Percentiles rank a stretch among this genome's conserved stretches.
These are phyloP conservation scores for Troides aeacus DNA, from an alignment of 2,888 invertebrate species.

Conservation along the genomic window DNA sequence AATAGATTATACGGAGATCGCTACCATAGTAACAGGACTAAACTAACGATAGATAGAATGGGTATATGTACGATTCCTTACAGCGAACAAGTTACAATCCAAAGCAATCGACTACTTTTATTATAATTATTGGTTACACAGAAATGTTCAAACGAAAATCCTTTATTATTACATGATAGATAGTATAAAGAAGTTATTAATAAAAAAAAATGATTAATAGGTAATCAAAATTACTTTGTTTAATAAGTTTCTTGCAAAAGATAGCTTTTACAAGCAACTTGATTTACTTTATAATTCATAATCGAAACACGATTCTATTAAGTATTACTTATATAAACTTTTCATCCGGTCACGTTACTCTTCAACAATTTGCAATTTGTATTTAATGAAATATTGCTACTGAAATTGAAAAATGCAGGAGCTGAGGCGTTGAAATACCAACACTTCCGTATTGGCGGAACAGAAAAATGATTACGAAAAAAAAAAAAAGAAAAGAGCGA, in stretches of 20 bases:
- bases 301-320: background rate
- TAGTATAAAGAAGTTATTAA: too few relatives aligned
- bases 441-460: conserved; percentile 9
- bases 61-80: background rate
- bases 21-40: conserved; percentile 19
- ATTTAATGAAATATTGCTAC: background rate
- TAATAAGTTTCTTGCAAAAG: background rate
- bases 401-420: conserved; percentile 7
- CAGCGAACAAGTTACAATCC: background rate
- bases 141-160: background rate
- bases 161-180: background rate
- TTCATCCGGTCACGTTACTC: background rate
- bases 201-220: too few relatives aligned
- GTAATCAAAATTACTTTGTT: background rate
- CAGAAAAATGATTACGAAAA: conserved; percentile 18
- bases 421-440: conserved; percentile 23
- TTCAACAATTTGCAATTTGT: background rate
- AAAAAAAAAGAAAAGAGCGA: conserved; percentile 19
- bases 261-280: too few relatives aligned
- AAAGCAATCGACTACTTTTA: background rate
- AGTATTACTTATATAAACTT: background rate
- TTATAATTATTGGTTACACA: background rate
- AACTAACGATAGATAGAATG: background rate
- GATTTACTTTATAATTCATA: background rate
- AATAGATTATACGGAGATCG: conserved; percentile 10